Evolutionary conservation across 1,140 invertebrate species (phyloP).

Genomic region (Lasioglossum baleicum): DNA sequence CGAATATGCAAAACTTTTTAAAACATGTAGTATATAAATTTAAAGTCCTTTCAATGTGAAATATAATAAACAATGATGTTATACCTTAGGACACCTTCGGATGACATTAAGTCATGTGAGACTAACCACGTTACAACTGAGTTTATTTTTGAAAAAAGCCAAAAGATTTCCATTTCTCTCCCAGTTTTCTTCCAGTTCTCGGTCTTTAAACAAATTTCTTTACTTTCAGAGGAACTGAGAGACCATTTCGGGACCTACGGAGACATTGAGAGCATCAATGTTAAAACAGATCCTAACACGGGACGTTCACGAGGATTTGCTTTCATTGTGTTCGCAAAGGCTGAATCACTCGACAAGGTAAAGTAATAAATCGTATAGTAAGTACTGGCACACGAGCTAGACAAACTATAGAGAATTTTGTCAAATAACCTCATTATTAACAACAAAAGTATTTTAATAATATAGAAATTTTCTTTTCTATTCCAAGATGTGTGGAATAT

Average conservation of each 20-base stretch:
- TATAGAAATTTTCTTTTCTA: no score
- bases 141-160: neutral
- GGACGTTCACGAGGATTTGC: conserved; percentile 95
- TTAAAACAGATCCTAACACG: conserved; percentile 95
- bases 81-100: conserved; percentile 76
- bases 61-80: conserved; percentile 60
- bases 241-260: conserved; percentile 94
- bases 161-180: neutral
- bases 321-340: conserved; percentile 95
- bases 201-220: conserved; percentile 52
- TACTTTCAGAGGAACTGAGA: conserved; percentile 92
- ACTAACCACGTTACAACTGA: conserved; percentile 54
- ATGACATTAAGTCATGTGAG: conserved; percentile 72
- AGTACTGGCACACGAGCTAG: no score
- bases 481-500: no score
- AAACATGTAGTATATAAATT: no score
- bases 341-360: conserved; percentile 95
- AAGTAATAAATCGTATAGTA: conserved; percentile 24
- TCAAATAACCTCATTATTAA: neutral
- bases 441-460: neutral
- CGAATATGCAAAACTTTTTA: no score
- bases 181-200: conserved; percentile 4
- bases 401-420: no score
- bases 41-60: no score
- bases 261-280: conserved; percentile 95